Conservation (phyloP, 2,797 vertebrate species). For the Microtus obscurus region DNA sequence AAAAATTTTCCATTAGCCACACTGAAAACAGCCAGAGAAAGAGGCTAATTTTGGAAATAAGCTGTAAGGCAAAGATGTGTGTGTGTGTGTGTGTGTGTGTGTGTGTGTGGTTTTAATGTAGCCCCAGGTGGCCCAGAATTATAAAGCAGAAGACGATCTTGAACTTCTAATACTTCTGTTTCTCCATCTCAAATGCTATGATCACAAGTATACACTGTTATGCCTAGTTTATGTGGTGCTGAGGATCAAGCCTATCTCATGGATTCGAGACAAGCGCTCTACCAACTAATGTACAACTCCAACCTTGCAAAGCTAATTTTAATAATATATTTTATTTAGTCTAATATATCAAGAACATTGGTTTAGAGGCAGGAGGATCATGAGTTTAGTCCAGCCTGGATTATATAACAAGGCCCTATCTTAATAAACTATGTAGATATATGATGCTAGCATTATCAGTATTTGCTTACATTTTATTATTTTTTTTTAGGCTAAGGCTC, state of each 20-base stretch:
- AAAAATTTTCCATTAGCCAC: slow-evolving; percentile 28
- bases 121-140: neutral
- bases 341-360: slow-evolving; percentile 28
- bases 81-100: neutral
- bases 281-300: neutral
- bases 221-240: neutral
- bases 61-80: neutral
- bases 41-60: slow-evolving; percentile 18
- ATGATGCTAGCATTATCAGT: neutral
- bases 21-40: slow-evolving; percentile 45
- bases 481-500: slow-evolving; percentile 54
- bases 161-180: neutral
- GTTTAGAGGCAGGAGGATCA: neutral
- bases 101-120: neutral
- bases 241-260: neutral
- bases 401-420: neutral
- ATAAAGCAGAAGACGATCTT: neutral
- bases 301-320: neutral
- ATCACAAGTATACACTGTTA: neutral
- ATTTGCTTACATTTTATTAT: slow-evolving; percentile 22
- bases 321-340: slow-evolving; percentile 54
- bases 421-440: neutral
- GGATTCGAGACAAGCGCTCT: neutral
- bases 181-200: neutral
- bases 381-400: neutral